Conservation (phyloP, 2,888 invertebrate genomes). For the Lasioglossum malachurum region DNA sequence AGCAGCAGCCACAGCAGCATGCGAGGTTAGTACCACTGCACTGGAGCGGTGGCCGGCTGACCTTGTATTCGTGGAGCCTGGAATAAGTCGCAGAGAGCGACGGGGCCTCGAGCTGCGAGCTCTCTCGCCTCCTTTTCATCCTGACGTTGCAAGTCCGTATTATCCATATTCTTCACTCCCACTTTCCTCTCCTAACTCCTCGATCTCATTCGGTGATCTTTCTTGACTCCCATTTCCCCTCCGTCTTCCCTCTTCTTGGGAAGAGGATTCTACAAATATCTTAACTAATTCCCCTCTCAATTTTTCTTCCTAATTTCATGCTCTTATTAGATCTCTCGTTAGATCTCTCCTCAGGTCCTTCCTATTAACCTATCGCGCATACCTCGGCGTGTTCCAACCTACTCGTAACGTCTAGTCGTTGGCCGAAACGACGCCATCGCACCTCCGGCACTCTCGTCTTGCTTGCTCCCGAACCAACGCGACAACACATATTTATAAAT, state of each 20-base stretch:
- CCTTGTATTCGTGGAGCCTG: conserved; percentile 79
- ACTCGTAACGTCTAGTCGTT: conserved; percentile 3
- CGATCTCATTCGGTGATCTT: neutral
- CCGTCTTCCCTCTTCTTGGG: too few relatives aligned
- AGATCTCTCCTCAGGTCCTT: too few relatives aligned
- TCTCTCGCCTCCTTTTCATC: conserved; percentile 54
- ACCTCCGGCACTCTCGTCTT: conserved; percentile 65
- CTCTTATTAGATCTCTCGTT: neutral
- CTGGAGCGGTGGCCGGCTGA: conserved; percentile 82
- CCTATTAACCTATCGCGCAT: too few relatives aligned
- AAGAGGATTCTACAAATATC: neutral
- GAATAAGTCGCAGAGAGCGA: conserved; percentile 68
- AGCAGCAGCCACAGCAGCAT: conserved; percentile 29
- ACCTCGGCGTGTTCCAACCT: too few relatives aligned
- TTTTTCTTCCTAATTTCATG: neutral
- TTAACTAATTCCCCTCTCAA: neutral
- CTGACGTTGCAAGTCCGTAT: conserved; percentile 22
- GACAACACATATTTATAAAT: conserved; percentile 80
- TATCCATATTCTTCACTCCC: neutral
- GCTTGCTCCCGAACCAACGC: conserved; percentile 44
- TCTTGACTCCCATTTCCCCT: neutral
- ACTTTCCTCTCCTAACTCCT: neutral
- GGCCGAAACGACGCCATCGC: conserved; percentile 49
- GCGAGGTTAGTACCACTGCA: conserved; percentile 80
- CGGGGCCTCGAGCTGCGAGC: conserved; percentile 54